A percentile compares a stretch with the other conserved stretches of the same genome.
These are phyloP conservation scores for Drosophila mauritiana DNA, from an alignment of 1,140 invertebrate genomes.

Conservation along the genomic window DNA sequence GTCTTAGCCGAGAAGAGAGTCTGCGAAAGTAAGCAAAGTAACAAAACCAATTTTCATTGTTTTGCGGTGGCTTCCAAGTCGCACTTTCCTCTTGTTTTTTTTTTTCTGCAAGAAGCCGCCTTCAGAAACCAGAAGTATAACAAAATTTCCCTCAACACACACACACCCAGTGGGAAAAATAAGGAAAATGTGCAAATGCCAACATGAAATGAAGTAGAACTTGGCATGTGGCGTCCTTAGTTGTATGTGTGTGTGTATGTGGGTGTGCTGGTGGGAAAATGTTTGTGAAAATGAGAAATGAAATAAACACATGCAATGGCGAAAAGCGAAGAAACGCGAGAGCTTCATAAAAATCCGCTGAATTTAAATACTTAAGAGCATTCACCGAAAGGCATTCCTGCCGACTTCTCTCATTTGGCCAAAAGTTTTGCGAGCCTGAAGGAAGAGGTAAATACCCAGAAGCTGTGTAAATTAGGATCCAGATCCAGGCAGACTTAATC, in stretches of 20 bases:
- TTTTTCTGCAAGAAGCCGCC: conserved; percentile 3
- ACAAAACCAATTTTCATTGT: conserved; percentile 83
- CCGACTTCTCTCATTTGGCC: conserved; percentile 19
- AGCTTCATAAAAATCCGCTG: conserved; percentile 26
- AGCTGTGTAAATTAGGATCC: conserved; percentile 47
- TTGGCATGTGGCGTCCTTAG: conserved; percentile 43
- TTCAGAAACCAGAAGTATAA: conserved; percentile 69
- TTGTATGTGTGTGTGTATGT: conserved; percentile 2
- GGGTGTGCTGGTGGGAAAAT: conserved; percentile 12
- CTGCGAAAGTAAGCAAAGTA: conserved; percentile 65
- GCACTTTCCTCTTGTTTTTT: conserved; percentile 11
- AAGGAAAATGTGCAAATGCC: conserved; percentile 65
- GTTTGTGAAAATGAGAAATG: conserved; percentile 59
- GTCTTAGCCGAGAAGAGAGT: conserved; percentile 42
- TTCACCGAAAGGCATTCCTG: conserved; percentile 13
- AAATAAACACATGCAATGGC: conserved; percentile 71
- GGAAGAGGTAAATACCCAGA: conserved; percentile 28
- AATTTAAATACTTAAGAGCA: conserved; percentile 45
- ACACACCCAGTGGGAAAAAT: conserved; percentile 5
- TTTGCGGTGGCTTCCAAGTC: conserved; percentile 65
- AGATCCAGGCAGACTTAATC: conserved; percentile 40
- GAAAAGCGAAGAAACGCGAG: conserved; percentile 24
- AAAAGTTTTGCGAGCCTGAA: conserved; percentile 11
- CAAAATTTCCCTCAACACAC: conserved; percentile 63
- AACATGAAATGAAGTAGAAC: conserved; percentile 68